phyloP scores from a whole-genome alignment of 2,113 vertebrate genomes.

The Atlantisia rogersi region DNA sequence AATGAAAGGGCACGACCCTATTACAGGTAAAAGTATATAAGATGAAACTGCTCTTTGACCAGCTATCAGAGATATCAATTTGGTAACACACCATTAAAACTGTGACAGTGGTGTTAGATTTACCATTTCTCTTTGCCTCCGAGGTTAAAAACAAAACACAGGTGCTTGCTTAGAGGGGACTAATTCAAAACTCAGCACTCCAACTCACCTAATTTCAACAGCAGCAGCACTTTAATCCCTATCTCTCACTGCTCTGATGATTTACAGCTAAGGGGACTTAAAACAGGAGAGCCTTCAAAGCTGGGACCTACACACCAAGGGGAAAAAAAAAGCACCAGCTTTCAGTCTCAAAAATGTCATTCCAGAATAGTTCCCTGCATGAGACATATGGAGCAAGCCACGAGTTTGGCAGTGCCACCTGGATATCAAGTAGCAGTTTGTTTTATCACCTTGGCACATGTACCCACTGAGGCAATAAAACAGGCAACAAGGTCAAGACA shows the following conservation, averaged over 20 bases:
- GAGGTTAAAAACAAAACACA: neutral
- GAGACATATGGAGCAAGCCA: conserved; percentile 9
- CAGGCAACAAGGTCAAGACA: conserved; percentile 25
- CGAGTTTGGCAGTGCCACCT: conserved; percentile 26
- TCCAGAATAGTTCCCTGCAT: conserved; percentile 26
- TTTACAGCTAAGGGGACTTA: neutral
- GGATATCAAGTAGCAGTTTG: conserved; percentile 51
- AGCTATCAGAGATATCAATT: neutral
- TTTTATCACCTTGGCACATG: conserved; percentile 48
- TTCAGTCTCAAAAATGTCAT: neutral
- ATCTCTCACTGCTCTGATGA: neutral
- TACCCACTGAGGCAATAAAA: conserved; percentile 23
- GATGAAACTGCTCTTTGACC: neutral
- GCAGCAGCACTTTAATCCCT: neutral
- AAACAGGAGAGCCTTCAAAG: neutral
- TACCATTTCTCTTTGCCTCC: neutral
- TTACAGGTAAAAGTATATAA: neutral
- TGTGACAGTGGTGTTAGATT: neutral
- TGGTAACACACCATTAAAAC: neutral
- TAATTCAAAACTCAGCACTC: neutral
- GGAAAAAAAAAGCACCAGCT: neutral
- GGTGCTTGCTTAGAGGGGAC: neutral
- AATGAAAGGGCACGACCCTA: neutral
- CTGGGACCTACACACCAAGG: neutral
- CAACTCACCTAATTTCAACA: neutral